Evolutionary conservation across 2,888 invertebrate genomes (phyloP).

Genomic region (Drosophila lacicola): DNA sequence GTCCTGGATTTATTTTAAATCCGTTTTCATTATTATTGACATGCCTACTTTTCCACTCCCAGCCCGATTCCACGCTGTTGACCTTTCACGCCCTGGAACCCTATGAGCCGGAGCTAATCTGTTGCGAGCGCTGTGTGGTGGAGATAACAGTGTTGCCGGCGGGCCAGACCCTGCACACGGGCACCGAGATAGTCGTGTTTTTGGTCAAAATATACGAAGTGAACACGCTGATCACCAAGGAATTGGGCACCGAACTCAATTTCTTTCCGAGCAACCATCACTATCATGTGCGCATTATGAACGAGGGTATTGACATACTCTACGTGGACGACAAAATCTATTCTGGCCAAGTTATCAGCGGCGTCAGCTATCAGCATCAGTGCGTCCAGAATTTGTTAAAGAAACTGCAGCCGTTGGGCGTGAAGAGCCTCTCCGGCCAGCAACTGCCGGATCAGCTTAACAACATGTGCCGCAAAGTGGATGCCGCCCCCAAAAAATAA

Average conservation of each 20-base stretch:
- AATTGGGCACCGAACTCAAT: conserved; percentile 57
- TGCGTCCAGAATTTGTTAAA: conserved; percentile 44
- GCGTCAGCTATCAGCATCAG: conserved; percentile 41
- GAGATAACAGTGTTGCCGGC: conserved; percentile 63
- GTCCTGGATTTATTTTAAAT: not conserved
- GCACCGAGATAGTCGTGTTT: conserved; percentile 52
- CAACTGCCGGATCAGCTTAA: conserved; percentile 42
- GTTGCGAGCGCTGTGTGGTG: conserved; percentile 50
- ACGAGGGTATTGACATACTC: conserved; percentile 62
- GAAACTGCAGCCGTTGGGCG: conserved; percentile 46
- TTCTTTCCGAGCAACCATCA: conserved; percentile 63
- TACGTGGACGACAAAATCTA: conserved; percentile 60
- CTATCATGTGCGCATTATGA: conserved; percentile 55
- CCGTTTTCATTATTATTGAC: not conserved
- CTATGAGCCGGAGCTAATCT: conserved; percentile 63
- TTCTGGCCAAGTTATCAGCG: not conserved
- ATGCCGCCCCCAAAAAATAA: conserved; percentile 8
- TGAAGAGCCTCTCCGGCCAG: conserved; percentile 50
- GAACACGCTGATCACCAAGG: conserved; percentile 59
- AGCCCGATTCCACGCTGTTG: conserved; percentile 48
- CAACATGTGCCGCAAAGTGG: conserved; percentile 42
- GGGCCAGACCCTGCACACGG: conserved; percentile 42
- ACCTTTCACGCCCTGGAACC: conserved; percentile 61
- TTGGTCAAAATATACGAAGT: conserved; percentile 46
- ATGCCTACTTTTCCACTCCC: not conserved